Evolutionary conservation across 2,113 vertebrate genomes (phyloP).

Genomic region (Phaethornis superciliosus): DNA sequence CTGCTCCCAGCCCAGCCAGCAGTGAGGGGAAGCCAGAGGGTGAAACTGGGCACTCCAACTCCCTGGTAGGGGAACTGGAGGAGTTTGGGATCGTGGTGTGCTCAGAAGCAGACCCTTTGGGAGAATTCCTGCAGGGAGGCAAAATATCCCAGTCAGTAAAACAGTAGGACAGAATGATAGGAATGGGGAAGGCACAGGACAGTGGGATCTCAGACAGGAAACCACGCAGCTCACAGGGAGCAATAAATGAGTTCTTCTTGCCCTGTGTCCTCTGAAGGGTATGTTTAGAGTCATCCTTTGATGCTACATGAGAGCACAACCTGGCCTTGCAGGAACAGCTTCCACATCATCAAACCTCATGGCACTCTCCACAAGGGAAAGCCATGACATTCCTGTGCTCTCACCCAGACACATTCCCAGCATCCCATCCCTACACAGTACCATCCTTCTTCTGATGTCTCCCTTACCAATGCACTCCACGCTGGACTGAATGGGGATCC

Average conservation of each 20-base stretch:
- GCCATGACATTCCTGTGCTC: background rate
- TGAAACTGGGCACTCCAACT: background rate
- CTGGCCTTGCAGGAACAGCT: background rate
- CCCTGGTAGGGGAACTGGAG: background rate
- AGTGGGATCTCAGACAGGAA: too few relatives aligned
- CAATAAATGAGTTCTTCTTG: background rate
- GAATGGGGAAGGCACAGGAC: background rate
- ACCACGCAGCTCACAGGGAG: background rate
- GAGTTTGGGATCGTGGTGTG: too few relatives aligned
- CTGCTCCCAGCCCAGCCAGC: background rate
- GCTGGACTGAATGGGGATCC: accelerated
- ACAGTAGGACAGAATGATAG: too few relatives aligned
- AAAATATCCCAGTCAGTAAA: background rate
- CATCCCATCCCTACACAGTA: too few relatives aligned
- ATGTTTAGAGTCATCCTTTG: background rate
- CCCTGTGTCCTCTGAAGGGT: background rate
- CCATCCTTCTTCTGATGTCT: background rate
- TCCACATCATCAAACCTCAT: background rate
- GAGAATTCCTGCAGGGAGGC: background rate
- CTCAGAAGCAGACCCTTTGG: background rate
- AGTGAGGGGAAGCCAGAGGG: background rate
- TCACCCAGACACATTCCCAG: background rate
- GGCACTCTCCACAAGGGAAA: background rate
- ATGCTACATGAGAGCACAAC: background rate
- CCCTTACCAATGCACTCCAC: background rate